Base-by-base conservation (phyloP, 2,113 vertebrate species). In the Albula glossodonta region DNA sequence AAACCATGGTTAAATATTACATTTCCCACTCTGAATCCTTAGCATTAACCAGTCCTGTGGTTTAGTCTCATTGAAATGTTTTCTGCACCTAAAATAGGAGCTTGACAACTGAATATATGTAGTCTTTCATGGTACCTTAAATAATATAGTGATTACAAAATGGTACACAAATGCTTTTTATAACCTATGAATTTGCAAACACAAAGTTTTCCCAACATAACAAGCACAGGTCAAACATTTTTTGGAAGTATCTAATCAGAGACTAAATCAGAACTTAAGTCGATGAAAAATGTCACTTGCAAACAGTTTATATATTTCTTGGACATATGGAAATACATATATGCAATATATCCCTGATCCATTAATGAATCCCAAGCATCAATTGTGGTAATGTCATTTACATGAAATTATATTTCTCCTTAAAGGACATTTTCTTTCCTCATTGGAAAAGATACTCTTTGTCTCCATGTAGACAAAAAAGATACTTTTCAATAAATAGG, bases 231-330 rank as follows among this genome's bases (percentile, higher is more conserved):
- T 41, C 31, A 41, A 41, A 41, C 31, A 41, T 74, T 74, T 74
- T 15, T 5, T 41, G 48, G 15, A 51, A 48, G 11, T 56, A 83
- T 81, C 66, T 78, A 82, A 41, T 63, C 51, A 82, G 70, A 83
- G 70, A 50, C 70, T 83, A 86, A 81, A 82, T 77, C 15, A 5
- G 41, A 82, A 81, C 49, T 25, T 70, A 78, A 86, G 52, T 57
- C 41, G 19, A 57, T 41, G 78, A 86, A 84, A 83, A 86, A 83
- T 83, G 82, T 81, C 85, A 86, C 85, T 86, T 78, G 22, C 41
- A 86, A 57, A 83, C 83, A 63, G 31, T 83, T 83, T 60, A 83
- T 78, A 86, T 78, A 57, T 83, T 53, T 77, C 66, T 50, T n/a
- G n/a, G 81, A 83, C 17, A 74, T 17, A 56, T 66, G 83, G 53